Evolutionary conservation across 2,888 invertebrate species (phyloP).

Genomic region (Tuberolachnus salignus): DNA sequence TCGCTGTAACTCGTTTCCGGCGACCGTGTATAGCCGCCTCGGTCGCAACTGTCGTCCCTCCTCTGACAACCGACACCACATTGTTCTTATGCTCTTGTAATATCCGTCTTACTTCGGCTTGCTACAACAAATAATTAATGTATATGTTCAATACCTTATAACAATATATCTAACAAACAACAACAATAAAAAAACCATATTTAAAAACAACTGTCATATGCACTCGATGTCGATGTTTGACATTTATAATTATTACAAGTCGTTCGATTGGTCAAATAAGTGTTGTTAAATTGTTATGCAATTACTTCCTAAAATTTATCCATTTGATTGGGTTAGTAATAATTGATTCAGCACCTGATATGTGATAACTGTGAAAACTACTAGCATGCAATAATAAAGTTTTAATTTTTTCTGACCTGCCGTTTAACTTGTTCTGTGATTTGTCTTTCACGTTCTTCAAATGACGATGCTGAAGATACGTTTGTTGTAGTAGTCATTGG

Average conservation of each 20-base stretch:
- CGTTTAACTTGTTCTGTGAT: constrained; percentile 66
- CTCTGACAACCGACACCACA: constrained; percentile 60
- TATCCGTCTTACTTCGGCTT: constrained; percentile 65
- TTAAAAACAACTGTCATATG: no score
- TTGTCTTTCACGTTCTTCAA: constrained; percentile 66
- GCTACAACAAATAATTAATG: no score
- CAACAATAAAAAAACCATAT: no score
- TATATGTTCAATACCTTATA: no score
- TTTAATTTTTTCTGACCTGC: constrained; percentile 59
- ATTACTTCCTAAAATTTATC: no score
- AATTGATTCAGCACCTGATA: no score
- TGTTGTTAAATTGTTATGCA: no score
- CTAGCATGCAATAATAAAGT: neutral
- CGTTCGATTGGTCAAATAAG: no score
- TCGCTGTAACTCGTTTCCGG: constrained; percentile 61
- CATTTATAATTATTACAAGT: no score
- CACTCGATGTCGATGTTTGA: no score
- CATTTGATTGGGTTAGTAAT: no score
- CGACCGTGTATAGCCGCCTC: constrained; percentile 48
- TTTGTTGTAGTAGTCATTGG: constrained; percentile 59
- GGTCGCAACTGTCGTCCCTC: constrained; percentile 62
- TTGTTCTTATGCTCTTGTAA: constrained; percentile 65
- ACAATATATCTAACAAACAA: no score
- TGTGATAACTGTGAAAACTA: neutral
- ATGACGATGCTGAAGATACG: constrained; percentile 64